These are phyloP conservation scores for Sceloporus undulatus DNA, from an alignment of 2,113 vertebrate genomes.

Conservation along the genomic window DNA sequence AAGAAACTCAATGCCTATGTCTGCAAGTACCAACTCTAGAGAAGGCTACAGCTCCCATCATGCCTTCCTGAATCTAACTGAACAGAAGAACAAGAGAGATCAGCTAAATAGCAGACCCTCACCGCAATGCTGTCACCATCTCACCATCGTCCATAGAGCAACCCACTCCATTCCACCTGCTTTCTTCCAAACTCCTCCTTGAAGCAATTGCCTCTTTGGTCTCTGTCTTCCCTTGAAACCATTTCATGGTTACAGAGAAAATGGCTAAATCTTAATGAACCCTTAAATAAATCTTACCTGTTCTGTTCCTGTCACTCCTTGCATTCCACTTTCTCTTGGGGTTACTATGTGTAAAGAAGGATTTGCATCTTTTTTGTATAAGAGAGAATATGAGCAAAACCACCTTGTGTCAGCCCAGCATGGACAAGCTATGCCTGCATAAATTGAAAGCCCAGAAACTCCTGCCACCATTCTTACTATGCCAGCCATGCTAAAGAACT, in stretches of 20 bases:
- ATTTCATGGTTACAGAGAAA: background rate
- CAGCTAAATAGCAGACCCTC: background rate
- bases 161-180: too few relatives aligned
- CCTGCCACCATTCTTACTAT: too few relatives aligned
- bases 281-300: background rate
- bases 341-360: too few relatives aligned
- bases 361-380: too few relatives aligned
- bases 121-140: too few relatives aligned
- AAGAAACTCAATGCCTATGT: background rate
- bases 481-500: too few relatives aligned
- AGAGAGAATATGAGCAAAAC: too few relatives aligned
- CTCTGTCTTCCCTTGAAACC: background rate
- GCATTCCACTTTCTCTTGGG: too few relatives aligned
- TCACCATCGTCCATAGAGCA: background rate
- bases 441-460: too few relatives aligned
- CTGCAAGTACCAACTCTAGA: background rate
- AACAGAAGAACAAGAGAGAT: background rate
- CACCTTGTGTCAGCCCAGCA: too few relatives aligned
- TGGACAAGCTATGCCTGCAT: too few relatives aligned
- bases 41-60: background rate
- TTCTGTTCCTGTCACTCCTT: too few relatives aligned
- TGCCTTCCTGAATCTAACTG: background rate
- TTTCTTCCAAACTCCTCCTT: background rate
- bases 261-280: background rate
- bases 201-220: background rate